Conservation (phyloP, 1,140 invertebrate genomes). For the Trichogramma pretiosum region DNA sequence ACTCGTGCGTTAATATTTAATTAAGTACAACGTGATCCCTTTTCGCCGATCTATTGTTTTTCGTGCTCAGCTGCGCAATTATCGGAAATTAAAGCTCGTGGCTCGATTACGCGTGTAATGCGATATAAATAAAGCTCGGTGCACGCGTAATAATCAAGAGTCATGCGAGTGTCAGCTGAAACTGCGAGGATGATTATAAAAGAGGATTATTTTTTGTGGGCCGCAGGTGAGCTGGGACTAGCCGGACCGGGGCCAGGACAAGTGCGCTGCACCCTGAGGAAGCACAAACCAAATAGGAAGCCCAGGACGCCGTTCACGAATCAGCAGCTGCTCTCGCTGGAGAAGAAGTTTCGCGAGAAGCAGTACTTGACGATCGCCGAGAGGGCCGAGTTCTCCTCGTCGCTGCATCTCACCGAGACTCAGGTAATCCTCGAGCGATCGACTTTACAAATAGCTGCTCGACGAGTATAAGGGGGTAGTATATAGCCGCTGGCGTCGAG, state of each 20-base stretch:
- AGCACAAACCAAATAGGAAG: conserved; percentile 89
- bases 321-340: conserved; percentile 83
- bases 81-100: no score
- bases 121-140: no score
- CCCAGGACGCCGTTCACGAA: conserved; percentile 94
- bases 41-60: no score
- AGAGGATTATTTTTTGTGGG: not conserved
- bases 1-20: no score
- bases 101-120: no score
- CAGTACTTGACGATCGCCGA: conserved; percentile 95
- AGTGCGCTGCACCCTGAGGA: conserved; percentile 33
- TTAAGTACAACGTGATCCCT: no score
- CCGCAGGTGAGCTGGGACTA: conserved; percentile 36
- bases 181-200: not conserved
- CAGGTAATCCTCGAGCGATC: conserved; percentile 57
- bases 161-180: not conserved
- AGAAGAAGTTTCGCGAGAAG: conserved; percentile 92
- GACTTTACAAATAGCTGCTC: no score
- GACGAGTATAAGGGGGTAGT: no score
- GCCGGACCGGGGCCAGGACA: conserved; percentile 34
- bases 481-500: no score
- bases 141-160: no score
- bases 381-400: conserved; percentile 91
- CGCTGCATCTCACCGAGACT: conserved; percentile 89
- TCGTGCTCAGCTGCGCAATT: no score